Evolutionary conservation across 53 echinoderm and acorn worm species (phyloP), one percentile per base, ranked within the genome.

Genomic region (Echinarachnius parma): DNA sequence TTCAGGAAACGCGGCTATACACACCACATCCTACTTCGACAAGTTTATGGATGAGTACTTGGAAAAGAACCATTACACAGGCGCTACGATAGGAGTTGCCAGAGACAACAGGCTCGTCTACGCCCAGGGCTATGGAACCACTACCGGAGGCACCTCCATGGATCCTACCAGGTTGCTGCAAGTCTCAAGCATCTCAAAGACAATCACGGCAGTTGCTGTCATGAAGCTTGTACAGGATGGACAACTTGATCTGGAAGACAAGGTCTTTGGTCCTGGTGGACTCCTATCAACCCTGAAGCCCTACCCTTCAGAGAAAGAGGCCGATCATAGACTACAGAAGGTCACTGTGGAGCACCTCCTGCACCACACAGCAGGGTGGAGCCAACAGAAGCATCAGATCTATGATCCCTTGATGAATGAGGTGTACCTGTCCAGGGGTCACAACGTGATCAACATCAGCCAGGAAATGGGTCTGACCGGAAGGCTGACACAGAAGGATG

Each of bases 181-280:
- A 14, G 83, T 79, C 22, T 98, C 98, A 4, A 98, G 98, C 58
- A 63, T 98, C 31, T 98, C 98, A 74, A 98, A 98, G 81, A 84
- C 91, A 49, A 86, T 98, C 31, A 98, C 98, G 19, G 91, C 98
- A 30, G 85, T 83, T 5, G 81, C 85, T 10, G 56, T 92, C 5
- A 54, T 98, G 77, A 91, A 77, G 66, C 69, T 98, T 36, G 83
- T 85, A 16, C 81, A 91, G 62, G 69, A 69, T 26, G 86, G 85
- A 1, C 35, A 77, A 18, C 59, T 98, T 48, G 54, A 53, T 2
- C 75, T 92, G 25, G 47, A 68, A 7, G 91, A 98, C 34, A 66
- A 32, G 32, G 91, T 98, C 21, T 98, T 98, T 62, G 98, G 98
- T 34, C 60, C 53, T n/a, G 81, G 62, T 5, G 91, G 91, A 19